Evolutionary conservation across 2,888 invertebrate genomes (phyloP).

Genomic region (Hofmannophila pseudospretella): DNA sequence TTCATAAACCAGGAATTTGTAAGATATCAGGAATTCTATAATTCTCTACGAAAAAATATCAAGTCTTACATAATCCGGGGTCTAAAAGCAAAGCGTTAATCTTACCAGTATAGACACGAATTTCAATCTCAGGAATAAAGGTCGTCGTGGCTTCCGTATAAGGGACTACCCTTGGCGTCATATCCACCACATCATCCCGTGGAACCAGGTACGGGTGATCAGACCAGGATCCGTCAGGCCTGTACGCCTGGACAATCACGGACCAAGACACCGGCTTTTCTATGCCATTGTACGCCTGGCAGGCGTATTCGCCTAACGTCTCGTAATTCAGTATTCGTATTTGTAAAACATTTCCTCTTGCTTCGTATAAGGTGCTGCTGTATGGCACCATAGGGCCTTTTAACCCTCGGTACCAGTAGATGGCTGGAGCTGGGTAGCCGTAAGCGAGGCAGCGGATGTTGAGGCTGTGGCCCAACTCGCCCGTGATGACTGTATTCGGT

Average conservation of each 20-base stretch:
- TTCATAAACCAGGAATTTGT: too few relatives aligned
- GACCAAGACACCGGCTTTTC: constrained; percentile 88
- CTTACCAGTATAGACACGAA: constrained; percentile 58
- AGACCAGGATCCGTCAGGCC: constrained; percentile 77
- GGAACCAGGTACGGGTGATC: constrained; percentile 33
- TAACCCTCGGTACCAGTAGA: constrained; percentile 91
- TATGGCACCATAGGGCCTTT: constrained; percentile 85
- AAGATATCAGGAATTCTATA: too few relatives aligned
- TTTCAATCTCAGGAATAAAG: constrained; percentile 25
- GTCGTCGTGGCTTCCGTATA: constrained; percentile 23
- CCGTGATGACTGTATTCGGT: constrained; percentile 80
- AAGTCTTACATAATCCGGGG: too few relatives aligned
- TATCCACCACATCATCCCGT: constrained; percentile 14
- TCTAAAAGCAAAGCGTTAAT: constrained; percentile 17
- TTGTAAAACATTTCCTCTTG: constrained; percentile 85
- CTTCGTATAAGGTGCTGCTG: constrained; percentile 82
- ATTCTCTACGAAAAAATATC: too few relatives aligned
- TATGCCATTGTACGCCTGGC: constrained; percentile 91
- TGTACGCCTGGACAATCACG: constrained; percentile 83
- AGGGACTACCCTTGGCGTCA: constrained; percentile 23
- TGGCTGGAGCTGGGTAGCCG: constrained; percentile 87
- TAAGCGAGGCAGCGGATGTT: constrained; percentile 87
- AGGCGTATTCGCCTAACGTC: constrained; percentile 91
- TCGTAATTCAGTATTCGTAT: constrained; percentile 84
- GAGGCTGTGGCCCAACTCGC: constrained; percentile 84